Evolutionary conservation across 30 jellyfish, hydroid and myxozoan genomes (phyloP), one percentile per base, ranked within the genome.

Genomic region (Morbakka virulenta): DNA sequence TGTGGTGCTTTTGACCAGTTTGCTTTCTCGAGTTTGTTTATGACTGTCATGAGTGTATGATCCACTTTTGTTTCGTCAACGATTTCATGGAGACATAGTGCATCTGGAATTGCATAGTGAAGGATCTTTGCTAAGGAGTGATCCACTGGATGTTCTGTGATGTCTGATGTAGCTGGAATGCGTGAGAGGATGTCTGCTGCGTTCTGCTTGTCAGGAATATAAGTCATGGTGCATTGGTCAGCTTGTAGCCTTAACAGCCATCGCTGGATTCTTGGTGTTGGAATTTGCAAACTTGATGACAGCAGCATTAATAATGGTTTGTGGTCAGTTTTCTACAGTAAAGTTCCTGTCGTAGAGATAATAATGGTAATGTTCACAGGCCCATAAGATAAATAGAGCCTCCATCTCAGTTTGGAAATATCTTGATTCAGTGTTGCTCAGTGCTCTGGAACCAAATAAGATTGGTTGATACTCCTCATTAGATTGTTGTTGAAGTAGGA

Each of bases 331-430:
- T 62, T 62, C 72, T 47, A 77, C 49, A 34, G 76, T 64, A 57
- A 77, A 62, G 28, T 77, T 67, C 32, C 88, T 47, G 35, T 62
- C 91, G 69, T 51, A 80, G 27, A 69, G 35, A 51, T 67, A 67
- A 68, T 71, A 50, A 50, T 80, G 84, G 24, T 66, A 70, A 26
- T 70, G 50, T 51, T 80, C 63, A 35, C 52, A 30, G 47, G 85
- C 63, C 87, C 91, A 80, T 21, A 66, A 32, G 17, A 62, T 62
- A 3, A 79, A 68, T 34, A 80, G 71, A 27, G 67, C 91, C 35
- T 80, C 87, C 22, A 77, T 50, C 32, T 80, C 91, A 50, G 91
- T 67, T 50, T 67, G 85, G 12, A 77, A 66, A 51, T 80, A 80
- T 1, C 85, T 50, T 29, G 34, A 69, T 53, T 80, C 91, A 66